phyloP scores from a whole-genome alignment of 2,888 invertebrate genomes.

The Acrobasis repandana region DNA sequence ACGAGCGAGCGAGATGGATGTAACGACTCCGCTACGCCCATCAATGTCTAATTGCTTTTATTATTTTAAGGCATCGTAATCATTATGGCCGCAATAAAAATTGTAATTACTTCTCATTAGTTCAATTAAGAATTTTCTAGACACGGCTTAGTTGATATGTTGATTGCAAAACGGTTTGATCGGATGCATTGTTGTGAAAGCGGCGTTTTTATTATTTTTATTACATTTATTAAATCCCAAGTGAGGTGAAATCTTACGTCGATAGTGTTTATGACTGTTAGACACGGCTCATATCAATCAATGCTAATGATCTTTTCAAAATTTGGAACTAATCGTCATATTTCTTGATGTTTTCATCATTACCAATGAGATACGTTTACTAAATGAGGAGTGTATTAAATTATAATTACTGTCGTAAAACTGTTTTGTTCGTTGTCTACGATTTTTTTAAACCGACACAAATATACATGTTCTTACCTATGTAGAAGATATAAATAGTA shows the following conservation, averaged over 20 bases:
- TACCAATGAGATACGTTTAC: constrained; percentile 60
- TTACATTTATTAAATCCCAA: constrained; percentile 57
- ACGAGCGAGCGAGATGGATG: constrained; percentile 58
- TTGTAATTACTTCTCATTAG: constrained; percentile 83
- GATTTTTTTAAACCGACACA: constrained; percentile 16
- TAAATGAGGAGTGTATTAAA: constrained; percentile 34
- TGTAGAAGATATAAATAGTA: no score
- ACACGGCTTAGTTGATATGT: constrained; percentile 78
- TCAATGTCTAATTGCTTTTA: constrained; percentile 83
- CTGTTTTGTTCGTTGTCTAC: constrained; percentile 24
- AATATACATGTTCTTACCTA: neutral
- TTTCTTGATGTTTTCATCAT: constrained; percentile 60
- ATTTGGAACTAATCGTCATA: constrained; percentile 76
- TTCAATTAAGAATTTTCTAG: constrained; percentile 83
- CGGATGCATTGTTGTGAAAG: constrained; percentile 70
- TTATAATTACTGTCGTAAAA: constrained; percentile 24
- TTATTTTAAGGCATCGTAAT: constrained; percentile 84
- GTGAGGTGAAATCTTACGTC: constrained; percentile 62
- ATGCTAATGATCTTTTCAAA: constrained; percentile 72
- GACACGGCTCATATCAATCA: constrained; percentile 77
- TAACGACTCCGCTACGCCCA: constrained; percentile 69
- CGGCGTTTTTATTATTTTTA: constrained; percentile 41
- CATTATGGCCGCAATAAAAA: constrained; percentile 82
- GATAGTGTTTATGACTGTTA: constrained; percentile 71
- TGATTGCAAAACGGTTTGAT: constrained; percentile 67